phyloP scores from a whole-genome alignment of 2,888 invertebrate species.

The Eupithecia insigniata region DNA sequence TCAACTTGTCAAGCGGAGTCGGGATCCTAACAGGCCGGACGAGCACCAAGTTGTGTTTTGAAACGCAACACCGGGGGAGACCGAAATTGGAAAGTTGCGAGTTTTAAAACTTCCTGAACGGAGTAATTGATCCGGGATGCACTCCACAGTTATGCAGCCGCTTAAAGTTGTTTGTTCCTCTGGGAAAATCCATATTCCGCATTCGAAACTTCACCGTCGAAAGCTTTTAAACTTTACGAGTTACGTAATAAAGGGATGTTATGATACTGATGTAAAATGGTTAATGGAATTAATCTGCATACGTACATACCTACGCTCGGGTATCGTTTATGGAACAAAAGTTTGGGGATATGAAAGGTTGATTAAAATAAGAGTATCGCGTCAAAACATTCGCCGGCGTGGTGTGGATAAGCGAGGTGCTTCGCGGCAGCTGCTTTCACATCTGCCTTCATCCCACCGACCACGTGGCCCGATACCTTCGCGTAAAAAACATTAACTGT shows the following conservation, averaged over 20 bases:
- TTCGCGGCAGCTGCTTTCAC: constrained; percentile 70
- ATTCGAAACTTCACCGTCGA: constrained; percentile 39
- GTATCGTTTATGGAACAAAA: background rate
- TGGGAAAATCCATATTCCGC: constrained; percentile 40
- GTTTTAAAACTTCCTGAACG: constrained; percentile 62
- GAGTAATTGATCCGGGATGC: constrained; percentile 65
- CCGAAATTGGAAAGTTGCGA: constrained; percentile 59
- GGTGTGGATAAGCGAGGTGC: constrained; percentile 64
- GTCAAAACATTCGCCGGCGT: constrained; percentile 59
- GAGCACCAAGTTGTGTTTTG: constrained; percentile 43
- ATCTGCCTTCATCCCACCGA: constrained; percentile 70
- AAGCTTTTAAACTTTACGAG: constrained; percentile 36
- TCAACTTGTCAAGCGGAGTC: constrained; percentile 1
- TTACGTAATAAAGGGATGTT: constrained; percentile 17
- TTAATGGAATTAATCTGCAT: constrained; percentile 15
- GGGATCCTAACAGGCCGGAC: constrained; percentile 1
- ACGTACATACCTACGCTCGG: background rate
- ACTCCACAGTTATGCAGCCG: constrained; percentile 55
- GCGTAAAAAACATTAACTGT: constrained; percentile 67
- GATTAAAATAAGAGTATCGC: constrained; percentile 35
- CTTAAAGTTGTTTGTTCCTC: constrained; percentile 56
- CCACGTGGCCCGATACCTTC: constrained; percentile 64
- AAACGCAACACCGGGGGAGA: constrained; percentile 55
- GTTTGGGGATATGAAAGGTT: constrained; percentile 25
- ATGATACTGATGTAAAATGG: constrained; percentile 10